Evolutionary conservation across 2,113 vertebrate species (phyloP), one percentile per base, ranked within the genome.

Genomic region (Polypterus bichir): DNA sequence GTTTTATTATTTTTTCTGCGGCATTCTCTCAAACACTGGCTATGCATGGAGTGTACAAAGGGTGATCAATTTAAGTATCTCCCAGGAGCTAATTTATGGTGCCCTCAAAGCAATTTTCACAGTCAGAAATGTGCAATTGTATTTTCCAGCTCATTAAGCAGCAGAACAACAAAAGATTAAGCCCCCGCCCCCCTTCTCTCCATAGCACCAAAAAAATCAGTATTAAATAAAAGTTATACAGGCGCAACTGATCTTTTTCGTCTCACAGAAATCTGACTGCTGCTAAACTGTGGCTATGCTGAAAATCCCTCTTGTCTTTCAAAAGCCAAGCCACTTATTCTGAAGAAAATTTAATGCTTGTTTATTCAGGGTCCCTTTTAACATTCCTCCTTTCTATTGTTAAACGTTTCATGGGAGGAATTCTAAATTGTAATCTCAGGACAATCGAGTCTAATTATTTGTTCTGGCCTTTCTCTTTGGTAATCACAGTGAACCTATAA

Each of bases 121-220:
- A 87, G 86, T 85, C 72, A 73, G 83, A 81, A 77, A 80, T 84
- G 83, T 79, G 81, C 82, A 84, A 83, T 83, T 84, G 86, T 84
- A 76, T 88, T 89, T 89, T 91, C 87, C 86, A 86, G 83, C 83
- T 87, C 87, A 86, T 89, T 88, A 88, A 84, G 74, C 83, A 79
- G 70, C 71, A 56, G 65, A 76, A 78, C 83, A 85, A 85, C 84
- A 73, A 78, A 81, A 79, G 73, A 81, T 83, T 83, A 81, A 81
- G 83, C 54, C 27, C 27, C 27, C 27, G 2, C 27, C 27, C 27
- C 27, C 27, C 27, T 55, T 67, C 67, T 64, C 51, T 69, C 70
- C 64, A 68, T 65, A 70, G 66, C 68, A 71, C 52, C 59, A 3
- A 49, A 48, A 74, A 72, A 75, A 71, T 44, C 63, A 72, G 69